Percentiles rank a stretch among this genome's conserved stretches.
These are phyloP conservation scores for Linepithema humile DNA, from an alignment of 1,140 invertebrate species.

Conservation along the genomic window DNA sequence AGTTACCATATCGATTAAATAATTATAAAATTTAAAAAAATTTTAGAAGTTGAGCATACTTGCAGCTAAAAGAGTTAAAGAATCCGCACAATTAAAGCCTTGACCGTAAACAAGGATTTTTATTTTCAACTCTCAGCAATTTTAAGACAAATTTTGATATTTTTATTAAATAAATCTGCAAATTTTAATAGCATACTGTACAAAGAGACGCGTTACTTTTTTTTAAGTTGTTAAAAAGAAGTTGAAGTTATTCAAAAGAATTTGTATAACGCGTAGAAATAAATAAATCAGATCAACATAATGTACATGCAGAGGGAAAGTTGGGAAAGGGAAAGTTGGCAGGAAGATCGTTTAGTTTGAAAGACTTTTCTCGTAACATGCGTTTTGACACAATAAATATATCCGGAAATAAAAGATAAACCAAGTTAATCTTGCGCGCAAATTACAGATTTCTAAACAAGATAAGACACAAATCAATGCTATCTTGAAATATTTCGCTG, in stretches of 20 bases:
- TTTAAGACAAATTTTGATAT: background rate
- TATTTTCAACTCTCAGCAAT: background rate
- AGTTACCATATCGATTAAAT: background rate
- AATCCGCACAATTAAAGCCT: background rate
- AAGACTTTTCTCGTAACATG: background rate
- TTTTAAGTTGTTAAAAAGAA: background rate
- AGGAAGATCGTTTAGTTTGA: background rate
- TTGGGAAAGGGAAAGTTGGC: conserved; percentile 5
- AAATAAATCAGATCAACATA: background rate
- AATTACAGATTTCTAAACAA: background rate
- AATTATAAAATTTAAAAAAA: conserved; percentile 5
- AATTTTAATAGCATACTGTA: background rate
- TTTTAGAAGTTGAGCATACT: background rate
- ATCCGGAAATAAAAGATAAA: background rate
- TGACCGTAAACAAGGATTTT: background rate
- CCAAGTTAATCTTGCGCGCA: background rate
- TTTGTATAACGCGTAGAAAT: background rate
- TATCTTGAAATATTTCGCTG: background rate
- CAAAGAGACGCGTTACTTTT: background rate
- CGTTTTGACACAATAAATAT: background rate
- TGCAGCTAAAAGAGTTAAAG: background rate
- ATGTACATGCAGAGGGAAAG: background rate
- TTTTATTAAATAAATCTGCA: background rate
- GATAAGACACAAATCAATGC: background rate
- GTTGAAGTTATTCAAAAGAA: background rate